These are phyloP conservation scores for Python bivittatus DNA, from an alignment of 2,113 vertebrate species.

Conservation along the genomic window DNA sequence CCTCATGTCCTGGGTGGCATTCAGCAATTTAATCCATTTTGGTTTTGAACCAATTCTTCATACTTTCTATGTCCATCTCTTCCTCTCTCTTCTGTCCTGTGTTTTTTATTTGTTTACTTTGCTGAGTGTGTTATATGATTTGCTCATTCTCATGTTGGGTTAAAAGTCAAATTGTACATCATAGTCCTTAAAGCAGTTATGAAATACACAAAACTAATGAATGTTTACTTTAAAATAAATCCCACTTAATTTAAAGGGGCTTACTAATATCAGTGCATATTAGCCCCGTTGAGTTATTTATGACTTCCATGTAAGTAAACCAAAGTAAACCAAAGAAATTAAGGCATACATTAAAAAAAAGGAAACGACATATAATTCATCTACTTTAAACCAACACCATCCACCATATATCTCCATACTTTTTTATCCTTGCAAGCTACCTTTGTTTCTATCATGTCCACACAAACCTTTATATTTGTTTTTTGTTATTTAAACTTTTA, in stretches of 20 bases:
- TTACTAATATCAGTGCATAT: neutral
- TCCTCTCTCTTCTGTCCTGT: neutral
- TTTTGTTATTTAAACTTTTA: neutral
- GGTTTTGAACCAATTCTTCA: neutral
- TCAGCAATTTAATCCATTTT: neutral
- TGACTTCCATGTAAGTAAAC: too few relatives aligned
- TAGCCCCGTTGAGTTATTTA: neutral
- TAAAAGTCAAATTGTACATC: neutral
- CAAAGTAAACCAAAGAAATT: too few relatives aligned
- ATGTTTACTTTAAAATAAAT: neutral
- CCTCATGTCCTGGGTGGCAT: neutral
- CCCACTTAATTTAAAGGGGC: neutral
- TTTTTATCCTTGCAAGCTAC: neutral
- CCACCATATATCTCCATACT: too few relatives aligned
- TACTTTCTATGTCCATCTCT: neutral
- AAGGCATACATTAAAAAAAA: too few relatives aligned
- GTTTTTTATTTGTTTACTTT: neutral
- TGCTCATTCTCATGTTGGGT: neutral
- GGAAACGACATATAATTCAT: too few relatives aligned
- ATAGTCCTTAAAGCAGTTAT: neutral
- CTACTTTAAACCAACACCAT: too few relatives aligned
- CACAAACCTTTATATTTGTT: neutral
- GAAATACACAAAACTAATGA: neutral
- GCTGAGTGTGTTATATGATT: neutral
- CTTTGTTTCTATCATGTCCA: neutral